These are phyloP conservation scores for Harpalus rubripes DNA, from an alignment of 2,888 invertebrate genomes.

Conservation along the genomic window DNA sequence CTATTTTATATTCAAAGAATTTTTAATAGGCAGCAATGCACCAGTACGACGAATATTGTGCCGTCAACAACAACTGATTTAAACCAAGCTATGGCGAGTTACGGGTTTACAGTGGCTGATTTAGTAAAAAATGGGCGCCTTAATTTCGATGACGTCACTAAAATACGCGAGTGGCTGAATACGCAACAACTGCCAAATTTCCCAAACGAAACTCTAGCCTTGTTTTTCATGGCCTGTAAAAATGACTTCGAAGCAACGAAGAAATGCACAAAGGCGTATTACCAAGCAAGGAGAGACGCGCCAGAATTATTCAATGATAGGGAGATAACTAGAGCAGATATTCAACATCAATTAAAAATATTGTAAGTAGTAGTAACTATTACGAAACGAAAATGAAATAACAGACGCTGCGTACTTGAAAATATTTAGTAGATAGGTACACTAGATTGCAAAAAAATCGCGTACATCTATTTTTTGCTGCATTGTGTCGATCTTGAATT, in stretches of 20 bases:
- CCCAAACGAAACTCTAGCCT: slow-evolving; percentile 64
- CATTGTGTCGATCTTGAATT: too few relatives aligned
- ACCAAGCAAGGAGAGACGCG: slow-evolving; percentile 79
- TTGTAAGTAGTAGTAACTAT: slow-evolving; percentile 81
- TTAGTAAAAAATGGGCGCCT: slow-evolving; percentile 72
- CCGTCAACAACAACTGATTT: background rate
- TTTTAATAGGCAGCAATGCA: background rate
- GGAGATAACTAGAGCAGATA: slow-evolving; percentile 75
- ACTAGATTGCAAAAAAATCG: too few relatives aligned
- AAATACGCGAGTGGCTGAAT: slow-evolving; percentile 72
- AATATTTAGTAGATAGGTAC: too few relatives aligned
- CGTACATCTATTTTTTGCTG: too few relatives aligned
- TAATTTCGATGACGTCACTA: slow-evolving; percentile 71
- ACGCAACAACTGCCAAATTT: slow-evolving; percentile 72
- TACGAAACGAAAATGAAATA: too few relatives aligned
- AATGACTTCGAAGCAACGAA: slow-evolving; percentile 81
- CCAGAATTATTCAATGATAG: slow-evolving; percentile 84
- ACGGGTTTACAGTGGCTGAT: slow-evolving; percentile 71
- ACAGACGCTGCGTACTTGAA: too few relatives aligned
- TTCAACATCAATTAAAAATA: slow-evolving; percentile 78
- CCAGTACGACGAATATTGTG: background rate
- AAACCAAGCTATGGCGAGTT: slow-evolving; percentile 25
- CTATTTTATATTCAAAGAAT: slow-evolving; percentile 21
- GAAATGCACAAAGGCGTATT: slow-evolving; percentile 83
- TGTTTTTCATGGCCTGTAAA: slow-evolving; percentile 61